Conservation (phyloP, 2,797 vertebrate species). For the Prionace glauca region DNA sequence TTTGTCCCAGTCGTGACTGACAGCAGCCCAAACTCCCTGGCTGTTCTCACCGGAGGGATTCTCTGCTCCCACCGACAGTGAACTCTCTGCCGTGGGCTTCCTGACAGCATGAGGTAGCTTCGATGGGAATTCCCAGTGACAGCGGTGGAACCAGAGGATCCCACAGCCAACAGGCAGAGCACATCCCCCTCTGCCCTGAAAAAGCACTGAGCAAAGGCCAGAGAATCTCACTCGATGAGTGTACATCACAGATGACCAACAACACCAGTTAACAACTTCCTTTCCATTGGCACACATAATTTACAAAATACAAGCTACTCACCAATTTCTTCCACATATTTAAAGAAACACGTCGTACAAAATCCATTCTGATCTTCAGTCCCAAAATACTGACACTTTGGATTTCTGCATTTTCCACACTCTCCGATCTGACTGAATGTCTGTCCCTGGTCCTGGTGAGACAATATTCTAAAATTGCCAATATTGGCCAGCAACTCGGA, state of each 20-base stretch:
- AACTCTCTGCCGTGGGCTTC: no score
- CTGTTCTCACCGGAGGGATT: no score
- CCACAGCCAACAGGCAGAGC: no score
- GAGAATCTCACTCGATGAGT: no score
- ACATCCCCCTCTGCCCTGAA: no score
- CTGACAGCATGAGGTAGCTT: no score
- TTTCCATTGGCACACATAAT: background rate
- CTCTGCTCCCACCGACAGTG: no score
- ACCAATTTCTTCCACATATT: background rate
- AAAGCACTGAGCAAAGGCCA: no score
- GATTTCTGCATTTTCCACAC: constrained; percentile 26
- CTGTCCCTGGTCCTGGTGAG: background rate
- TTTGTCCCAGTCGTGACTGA: no score
- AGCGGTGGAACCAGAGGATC: no score
- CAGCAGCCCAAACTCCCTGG: background rate
- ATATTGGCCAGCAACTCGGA: background rate
- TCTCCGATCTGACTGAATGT: background rate
- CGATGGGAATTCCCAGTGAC: no score
- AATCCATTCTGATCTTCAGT: constrained; percentile 15
- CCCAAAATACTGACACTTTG: constrained; percentile 38
- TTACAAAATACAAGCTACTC: background rate
- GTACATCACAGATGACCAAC: background rate
- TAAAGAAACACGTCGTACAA: constrained; percentile 38
- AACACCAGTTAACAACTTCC: background rate
- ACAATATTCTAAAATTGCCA: background rate